Evolutionary conservation across 2,888 invertebrate species (phyloP), one percentile per base, ranked within the genome.

Genomic region (Bhutanitis thaidina): DNA sequence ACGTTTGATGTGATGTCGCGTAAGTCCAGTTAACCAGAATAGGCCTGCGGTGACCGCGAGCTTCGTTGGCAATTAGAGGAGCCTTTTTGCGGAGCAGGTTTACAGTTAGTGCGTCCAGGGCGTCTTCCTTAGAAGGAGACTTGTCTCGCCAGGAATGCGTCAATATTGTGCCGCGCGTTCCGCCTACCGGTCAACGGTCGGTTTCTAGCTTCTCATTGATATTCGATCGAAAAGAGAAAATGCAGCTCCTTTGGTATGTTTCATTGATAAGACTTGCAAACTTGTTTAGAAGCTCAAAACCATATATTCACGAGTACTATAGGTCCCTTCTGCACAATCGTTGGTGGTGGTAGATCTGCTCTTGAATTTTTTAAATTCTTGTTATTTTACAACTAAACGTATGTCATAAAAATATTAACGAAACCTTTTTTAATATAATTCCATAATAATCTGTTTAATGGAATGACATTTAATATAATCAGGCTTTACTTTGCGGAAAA

Each of bases 41-140:
- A 61, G 52, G 52, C 15, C 38, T 49, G 53, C 54, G 59, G 56
- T 54, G 54, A 66, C 65, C 68, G 65, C 68, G 64, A 69, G 68
- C 59, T 60, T 63, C 62, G 66, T 65, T 62, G 58, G 74, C 79
- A 80, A 81, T 82, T 82, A 82, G 75, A 77, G 68, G 67, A 54
- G 54, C 60, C 63, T 77, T 80, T 79, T 79, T 80, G 69, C 75
- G 43, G 51, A 56, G 60, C 67, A 60, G 60, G 64, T 67, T 64
- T 80, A 81, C 84, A 75, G 83, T 82, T 84, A 83, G 70, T 58
- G 65, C 62, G 72, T 74, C 74, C 80, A 76, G 77, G 76, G 70
- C 70, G 62, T 62, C 63, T 75, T 68, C 84, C 84, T 60, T 84
- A 81, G 65, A 85, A 69, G 84, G 84, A 74, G 71, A 79, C 69